Evolutionary conservation across 2,113 vertebrate species (phyloP).

Genomic region (Tretioscincus oriximinensis): DNA sequence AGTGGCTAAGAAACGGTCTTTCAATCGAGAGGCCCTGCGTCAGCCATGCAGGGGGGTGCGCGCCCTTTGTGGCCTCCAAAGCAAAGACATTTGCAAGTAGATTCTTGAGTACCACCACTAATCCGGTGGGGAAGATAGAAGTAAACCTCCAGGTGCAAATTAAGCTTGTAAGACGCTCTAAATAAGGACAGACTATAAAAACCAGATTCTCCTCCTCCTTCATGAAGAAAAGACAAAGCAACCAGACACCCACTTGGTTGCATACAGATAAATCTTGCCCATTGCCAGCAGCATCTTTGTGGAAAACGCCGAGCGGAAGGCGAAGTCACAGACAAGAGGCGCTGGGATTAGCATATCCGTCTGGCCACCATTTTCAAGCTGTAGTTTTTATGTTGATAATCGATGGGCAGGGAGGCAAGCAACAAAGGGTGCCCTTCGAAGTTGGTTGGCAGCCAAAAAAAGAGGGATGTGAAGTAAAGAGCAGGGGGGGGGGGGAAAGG

Average conservation of each 20-base stretch:
- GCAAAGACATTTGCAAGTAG: no score
- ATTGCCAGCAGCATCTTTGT: constrained; percentile 39
- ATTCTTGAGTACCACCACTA: no score
- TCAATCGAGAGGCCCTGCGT: no score
- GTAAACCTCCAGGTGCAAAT: no score
- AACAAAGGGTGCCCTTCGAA: constrained; percentile 1
- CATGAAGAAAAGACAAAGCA: not conserved
- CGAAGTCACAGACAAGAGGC: constrained; percentile 34
- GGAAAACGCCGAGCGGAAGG: constrained; percentile 15
- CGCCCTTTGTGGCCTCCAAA: no score
- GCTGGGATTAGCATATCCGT: constrained; percentile 21
- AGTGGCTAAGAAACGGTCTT: no score
- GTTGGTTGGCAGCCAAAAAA: constrained; percentile 23
- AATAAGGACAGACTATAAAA: no score
- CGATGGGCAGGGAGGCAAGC: constrained; percentile 22
- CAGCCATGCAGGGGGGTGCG: no score
- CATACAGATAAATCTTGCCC: constrained; percentile 26
- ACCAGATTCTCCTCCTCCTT: no score
- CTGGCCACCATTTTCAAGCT: not conserved
- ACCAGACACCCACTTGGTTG: constrained; percentile 9
- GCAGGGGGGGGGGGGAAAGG: no score
- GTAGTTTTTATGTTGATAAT: constrained; percentile 23
- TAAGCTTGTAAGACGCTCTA: no score
- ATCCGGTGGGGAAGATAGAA: no score
- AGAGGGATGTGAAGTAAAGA: not conserved